phyloP scores from a whole-genome alignment of 2,113 vertebrate species.

The Trichechus manatus region DNA sequence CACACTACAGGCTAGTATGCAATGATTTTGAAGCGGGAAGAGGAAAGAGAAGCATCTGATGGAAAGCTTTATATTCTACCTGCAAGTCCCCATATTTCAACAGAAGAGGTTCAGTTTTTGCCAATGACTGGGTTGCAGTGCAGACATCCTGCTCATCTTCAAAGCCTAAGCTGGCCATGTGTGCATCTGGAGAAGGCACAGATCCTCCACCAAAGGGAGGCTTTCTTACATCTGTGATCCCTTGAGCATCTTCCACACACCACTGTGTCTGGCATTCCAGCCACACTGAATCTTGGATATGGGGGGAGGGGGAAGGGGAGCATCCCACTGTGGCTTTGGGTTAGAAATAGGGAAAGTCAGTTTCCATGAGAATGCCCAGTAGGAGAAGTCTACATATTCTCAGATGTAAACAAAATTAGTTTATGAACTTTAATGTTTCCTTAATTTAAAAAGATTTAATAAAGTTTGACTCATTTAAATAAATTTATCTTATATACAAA shows the following conservation, averaged over 20 bases:
- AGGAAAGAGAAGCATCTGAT: neutral
- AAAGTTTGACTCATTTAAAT: neutral
- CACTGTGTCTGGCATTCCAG: neutral
- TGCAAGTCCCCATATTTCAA: neutral
- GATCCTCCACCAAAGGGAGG: neutral
- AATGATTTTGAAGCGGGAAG: neutral
- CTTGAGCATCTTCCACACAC: neutral
- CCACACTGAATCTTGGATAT: neutral
- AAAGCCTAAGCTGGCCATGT: neutral
- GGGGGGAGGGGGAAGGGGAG: neutral
- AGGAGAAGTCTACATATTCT: neutral
- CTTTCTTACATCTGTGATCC: neutral
- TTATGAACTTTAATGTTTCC: constrained; percentile 26
- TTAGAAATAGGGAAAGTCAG: neutral
- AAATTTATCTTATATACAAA: neutral
- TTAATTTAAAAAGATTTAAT: neutral
- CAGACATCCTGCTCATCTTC: neutral
- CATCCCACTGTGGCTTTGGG: neutral
- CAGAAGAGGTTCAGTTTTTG: neutral
- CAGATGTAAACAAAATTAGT: constrained; percentile 35
- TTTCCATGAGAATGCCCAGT: neutral
- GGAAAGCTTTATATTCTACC: neutral
- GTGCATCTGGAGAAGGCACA: neutral
- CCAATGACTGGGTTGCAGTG: neutral
- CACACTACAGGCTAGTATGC: neutral